A percentile compares a stretch with the other conserved stretches of the same genome.
These are phyloP conservation scores for Calonectris borealis DNA, from an alignment of 2,113 vertebrate genomes.

Conservation along the genomic window DNA sequence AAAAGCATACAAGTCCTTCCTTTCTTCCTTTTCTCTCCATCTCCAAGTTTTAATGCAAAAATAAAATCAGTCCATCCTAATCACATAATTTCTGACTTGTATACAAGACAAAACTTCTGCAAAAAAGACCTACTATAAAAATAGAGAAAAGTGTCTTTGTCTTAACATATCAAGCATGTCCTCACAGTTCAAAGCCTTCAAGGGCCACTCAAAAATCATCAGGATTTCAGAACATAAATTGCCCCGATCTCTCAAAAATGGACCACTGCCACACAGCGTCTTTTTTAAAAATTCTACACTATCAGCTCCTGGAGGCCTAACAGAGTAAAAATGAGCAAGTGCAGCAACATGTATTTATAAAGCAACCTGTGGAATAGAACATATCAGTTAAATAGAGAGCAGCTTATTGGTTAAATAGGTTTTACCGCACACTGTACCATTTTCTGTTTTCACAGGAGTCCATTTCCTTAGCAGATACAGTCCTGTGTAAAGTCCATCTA, in stretches of 20 bases:
- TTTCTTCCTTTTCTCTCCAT: not conserved
- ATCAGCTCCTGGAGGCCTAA: not conserved
- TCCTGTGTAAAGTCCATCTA: not conserved
- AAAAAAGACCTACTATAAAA: not conserved
- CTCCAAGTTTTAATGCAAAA: not conserved
- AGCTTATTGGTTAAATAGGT: too few relatives aligned
- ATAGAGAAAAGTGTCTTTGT: not conserved
- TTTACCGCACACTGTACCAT: not conserved
- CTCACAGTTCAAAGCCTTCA: not conserved
- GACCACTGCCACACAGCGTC: rapidly evolving
- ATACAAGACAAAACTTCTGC: not conserved
- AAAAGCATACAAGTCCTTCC: not conserved
- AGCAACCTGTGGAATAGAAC: not conserved
- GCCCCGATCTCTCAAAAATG: not conserved
- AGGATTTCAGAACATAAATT: not conserved
- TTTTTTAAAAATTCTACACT: not conserved
- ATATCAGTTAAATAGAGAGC: rapidly evolving
- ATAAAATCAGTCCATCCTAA: not conserved
- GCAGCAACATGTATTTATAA: not conserved
- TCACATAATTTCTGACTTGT: not conserved
- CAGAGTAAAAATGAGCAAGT: not conserved
- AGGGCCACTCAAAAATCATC: not conserved
- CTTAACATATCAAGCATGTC: not conserved
- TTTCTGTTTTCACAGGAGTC: not conserved
- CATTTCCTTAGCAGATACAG: not conserved